Base-by-base conservation (phyloP, 2,888 invertebrate species). In the Drosophila diplacantha region DNA sequence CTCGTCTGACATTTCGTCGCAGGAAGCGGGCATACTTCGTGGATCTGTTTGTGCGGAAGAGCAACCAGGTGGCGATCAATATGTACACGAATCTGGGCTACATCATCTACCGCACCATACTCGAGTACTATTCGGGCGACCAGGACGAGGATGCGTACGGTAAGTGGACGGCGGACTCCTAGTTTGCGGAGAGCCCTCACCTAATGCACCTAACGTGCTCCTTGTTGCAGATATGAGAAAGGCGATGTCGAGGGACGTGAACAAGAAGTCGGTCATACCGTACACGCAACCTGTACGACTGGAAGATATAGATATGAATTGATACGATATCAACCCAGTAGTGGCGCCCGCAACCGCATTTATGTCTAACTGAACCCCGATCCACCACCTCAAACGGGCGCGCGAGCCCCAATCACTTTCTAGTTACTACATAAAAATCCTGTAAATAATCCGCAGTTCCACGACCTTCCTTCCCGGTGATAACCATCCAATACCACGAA, bases 111-210 rank as follows among this genome's bases (percentile, higher is more conserved):
- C 90, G 99, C 61, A 95, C 96, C 41, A 98, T 99, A 44, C 89
- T 99, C 75, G 98, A 98, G 88, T 99, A 99, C 90, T 99, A 99
- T 88, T 97, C 97, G 14, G 98, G 97, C 18, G 97, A 98, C 89
- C 95, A 96, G 22, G 98, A 99, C 89, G 99, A 99, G 92, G 96
- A 99, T 91, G 99, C 99, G 58, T 99, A 94, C 91, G 99, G 98
- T 97, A 90, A 16, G 71, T 20, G 14, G 14, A 20, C 5, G 14
- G 66, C 20, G 14, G 14, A 20, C 5, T 14, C 8, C 1, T 14
- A 2, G 5, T 8, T 14, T 14, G 16, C 7, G 8, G 9, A 18
- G 18, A 18, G 12, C 3, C 18, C 0, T 9, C 18, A 14, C 5
- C 29, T 14, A 31, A 46, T 18, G 14, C 18, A n/a, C n/a, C n/a